Base-by-base conservation (phyloP, 2,888 invertebrate genomes). In the Shargacucullia verbasci region DNA sequence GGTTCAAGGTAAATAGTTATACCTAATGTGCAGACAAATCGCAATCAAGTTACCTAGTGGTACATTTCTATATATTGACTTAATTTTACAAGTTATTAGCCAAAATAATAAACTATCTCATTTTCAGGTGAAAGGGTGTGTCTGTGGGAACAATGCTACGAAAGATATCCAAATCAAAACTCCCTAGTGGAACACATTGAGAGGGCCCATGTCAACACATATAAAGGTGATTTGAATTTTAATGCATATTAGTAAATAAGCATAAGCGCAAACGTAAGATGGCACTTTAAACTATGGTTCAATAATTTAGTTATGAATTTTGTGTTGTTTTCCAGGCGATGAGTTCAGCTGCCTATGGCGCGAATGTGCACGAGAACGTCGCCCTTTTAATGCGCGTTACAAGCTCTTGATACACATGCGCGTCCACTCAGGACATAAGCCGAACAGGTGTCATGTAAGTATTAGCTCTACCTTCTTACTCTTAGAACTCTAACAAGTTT, bases 381-480 rank as follows among this genome's bases (percentile, higher is more conserved):
- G 98, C 55, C 99, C 99, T 0, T 99, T 99, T 94, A 99, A 99
- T 90, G 99, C 99, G 0, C 96, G 99, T 70, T 99, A 99, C 94
- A 99, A 99, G 89, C 94, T 99, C 39, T 96, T 99, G 37, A 99
- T 98, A 48, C 99, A 99, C 85, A 99, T 99, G 98, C 93, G 99
- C 12, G 97, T 99, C 0, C 99, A 99, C 88, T 99, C 99, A 14
- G 99, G 99, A 4, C 99, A 99, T 84, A 99, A 99, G 85, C 99
- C 99, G 0, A 99, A 99, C 88, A 97, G 98, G 88, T 99, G 99
- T 90, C 97, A 98, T 89, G 99, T 99, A 94, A 97, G 98, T 96
- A 64, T 35, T 13, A 9, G 2, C 13, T 35, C 12, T 11, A 9
- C 7, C 9, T 29, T 29, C 9, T 9, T 9, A 29, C 29, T 29